Conservation (phyloP, 1,140 invertebrate genomes). For the Harlomillsia oculata region DNA sequence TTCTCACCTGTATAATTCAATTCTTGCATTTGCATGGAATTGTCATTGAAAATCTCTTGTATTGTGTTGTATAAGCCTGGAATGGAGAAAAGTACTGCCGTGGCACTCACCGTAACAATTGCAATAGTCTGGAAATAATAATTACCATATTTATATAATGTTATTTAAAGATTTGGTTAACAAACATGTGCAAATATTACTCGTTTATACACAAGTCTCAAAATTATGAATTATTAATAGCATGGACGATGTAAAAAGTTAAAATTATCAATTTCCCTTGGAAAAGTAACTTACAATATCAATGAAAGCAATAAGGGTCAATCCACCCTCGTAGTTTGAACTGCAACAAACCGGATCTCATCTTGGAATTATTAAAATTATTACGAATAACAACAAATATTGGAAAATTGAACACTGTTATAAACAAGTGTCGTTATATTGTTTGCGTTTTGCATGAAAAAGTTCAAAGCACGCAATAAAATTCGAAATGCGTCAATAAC, state of each 20-base stretch:
- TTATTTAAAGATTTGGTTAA: background rate
- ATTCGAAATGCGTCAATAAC: too few species aligned
- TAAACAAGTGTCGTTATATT: too few species aligned
- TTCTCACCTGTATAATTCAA: constrained; percentile 1
- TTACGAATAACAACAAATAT: too few species aligned
- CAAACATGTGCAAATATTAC: too few species aligned
- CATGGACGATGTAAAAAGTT: too few species aligned
- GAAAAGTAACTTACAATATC: constrained; percentile 17
- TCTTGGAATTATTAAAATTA: background rate
- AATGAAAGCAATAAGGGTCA: constrained; percentile 22
- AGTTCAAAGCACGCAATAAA: too few species aligned
- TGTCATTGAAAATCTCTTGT: constrained; percentile 20
- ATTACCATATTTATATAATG: background rate
- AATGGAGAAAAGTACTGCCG: constrained; percentile 9
- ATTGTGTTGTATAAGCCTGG: constrained; percentile 19
- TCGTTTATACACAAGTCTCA: too few species aligned
- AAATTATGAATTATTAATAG: too few species aligned
- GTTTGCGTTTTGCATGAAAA: too few species aligned
- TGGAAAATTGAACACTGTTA: too few species aligned
- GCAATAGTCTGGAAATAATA: constrained; percentile 10
- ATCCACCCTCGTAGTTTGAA: constrained; percentile 10
- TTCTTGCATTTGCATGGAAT: background rate
- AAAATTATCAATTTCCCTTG: background rate
- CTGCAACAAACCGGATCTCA: constrained; percentile 12
- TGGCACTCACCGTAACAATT: constrained; percentile 7